phyloP scores from a whole-genome alignment of 2,888 invertebrate genomes.

The Pyrochroa serraticornis region DNA sequence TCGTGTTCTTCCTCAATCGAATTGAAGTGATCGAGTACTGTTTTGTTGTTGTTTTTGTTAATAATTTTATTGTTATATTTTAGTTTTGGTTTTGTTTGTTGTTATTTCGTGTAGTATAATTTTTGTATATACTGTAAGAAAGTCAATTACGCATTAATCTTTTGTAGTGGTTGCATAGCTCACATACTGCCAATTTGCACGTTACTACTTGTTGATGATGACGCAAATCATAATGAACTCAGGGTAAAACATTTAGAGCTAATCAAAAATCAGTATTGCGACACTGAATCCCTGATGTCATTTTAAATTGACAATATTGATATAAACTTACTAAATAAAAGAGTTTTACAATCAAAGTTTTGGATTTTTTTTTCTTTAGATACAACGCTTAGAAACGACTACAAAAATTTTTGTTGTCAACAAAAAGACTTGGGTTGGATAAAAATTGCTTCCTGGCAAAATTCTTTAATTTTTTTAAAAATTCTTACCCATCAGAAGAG shows the following conservation, averaged over 20 bases:
- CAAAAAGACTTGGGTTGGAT: no score
- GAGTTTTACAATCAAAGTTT: neutral
- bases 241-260: slow-evolving; percentile 11
- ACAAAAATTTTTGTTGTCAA: no score
- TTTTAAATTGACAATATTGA: slow-evolving; percentile 17
- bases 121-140: slow-evolving; percentile 13
- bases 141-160: slow-evolving; percentile 14
- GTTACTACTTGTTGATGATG: slow-evolving; percentile 2
- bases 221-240: slow-evolving; percentile 8
- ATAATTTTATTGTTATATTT: slow-evolving; percentile 13
- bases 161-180: no score
- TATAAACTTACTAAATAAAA: slow-evolving; percentile 8
- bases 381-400: no score
- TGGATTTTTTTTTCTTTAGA: no score
- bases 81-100: no score
- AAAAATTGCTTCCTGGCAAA: no score
- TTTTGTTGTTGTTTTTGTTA: slow-evolving; percentile 8
- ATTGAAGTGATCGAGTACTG: slow-evolving; percentile 2
- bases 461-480: no score
- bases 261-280: slow-evolving; percentile 28
- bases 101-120: slow-evolving; percentile 4
- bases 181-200: slow-evolving; percentile 21
- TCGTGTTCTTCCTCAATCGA: slow-evolving; percentile 23
- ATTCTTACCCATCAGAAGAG: no score
- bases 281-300: slow-evolving; percentile 24